Conservation (phyloP, 23 tunicate species). For the Phallusia fumigata region DNA sequence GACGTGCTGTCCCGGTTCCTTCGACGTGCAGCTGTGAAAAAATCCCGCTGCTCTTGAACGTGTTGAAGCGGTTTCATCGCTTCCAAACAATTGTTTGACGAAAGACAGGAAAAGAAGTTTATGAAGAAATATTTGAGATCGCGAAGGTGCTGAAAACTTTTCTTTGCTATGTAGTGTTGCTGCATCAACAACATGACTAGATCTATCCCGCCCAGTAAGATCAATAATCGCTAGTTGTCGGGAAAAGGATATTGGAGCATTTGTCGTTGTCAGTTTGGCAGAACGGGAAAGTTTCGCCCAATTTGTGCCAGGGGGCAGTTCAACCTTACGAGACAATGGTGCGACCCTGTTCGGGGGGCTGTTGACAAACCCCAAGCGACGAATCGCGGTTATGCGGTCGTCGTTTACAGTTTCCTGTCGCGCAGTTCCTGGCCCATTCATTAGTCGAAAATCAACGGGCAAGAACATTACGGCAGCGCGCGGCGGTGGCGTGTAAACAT, state of each 20-base stretch:
- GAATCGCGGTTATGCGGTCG: neutral
- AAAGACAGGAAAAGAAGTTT: too few species aligned
- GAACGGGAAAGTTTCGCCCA: neutral
- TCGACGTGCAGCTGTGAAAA: neutral
- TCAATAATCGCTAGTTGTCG: too few species aligned
- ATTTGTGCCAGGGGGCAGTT: neutral
- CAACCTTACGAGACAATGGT: neutral
- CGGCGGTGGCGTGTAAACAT: conserved; percentile 10
- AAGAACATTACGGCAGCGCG: neutral
- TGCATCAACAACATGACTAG: too few species aligned
- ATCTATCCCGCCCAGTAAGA: too few species aligned
- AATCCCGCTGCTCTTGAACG: neutral
- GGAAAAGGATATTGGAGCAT: too few species aligned
- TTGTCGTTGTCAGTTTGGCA: neutral
- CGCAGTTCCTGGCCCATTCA: neutral
- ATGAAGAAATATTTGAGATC: too few species aligned
- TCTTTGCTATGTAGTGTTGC: too few species aligned
- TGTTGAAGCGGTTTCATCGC: neutral
- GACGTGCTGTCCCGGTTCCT: neutral
- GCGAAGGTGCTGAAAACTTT: too few species aligned
- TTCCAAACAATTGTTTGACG: too few species aligned
- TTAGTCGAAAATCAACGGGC: conserved; percentile 9
- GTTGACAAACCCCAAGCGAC: neutral
- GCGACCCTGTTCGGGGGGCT: conserved; percentile 10
- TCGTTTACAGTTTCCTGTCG: conserved; percentile 6